Evolutionary conservation across 2,888 invertebrate genomes (phyloP).

Genomic region (Caenorhabditis macrosperma): DNA sequence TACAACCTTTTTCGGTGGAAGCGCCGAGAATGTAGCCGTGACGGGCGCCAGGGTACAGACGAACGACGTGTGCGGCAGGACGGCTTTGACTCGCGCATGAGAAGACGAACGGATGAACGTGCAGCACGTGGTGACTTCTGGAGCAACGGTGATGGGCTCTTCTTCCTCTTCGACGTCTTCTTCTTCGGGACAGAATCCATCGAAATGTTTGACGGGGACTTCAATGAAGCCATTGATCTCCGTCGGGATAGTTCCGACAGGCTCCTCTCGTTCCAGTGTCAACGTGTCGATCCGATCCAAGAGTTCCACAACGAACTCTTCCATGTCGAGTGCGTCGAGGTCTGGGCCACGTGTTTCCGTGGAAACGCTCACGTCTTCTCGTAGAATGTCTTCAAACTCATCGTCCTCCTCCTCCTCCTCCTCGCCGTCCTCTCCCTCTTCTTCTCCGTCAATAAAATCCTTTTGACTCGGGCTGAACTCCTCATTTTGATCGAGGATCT

Average conservation of each 20-base stretch:
- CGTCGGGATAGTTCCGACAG: no score
- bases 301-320: neutral
- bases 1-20: conserved; percentile 32
- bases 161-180: neutral
- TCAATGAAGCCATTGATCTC: neutral
- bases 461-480: conserved; percentile 50
- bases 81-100: conserved; percentile 16
- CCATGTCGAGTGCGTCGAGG: neutral
- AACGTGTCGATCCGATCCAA: neutral
- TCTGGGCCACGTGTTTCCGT: no score
- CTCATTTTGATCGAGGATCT: conserved; percentile 51
- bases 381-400: neutral
- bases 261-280: no score
- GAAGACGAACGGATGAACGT: conserved; percentile 45
- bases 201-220: neutral
- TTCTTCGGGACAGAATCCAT: neutral
- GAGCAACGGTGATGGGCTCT: neutral
- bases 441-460: conserved; percentile 31
- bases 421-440: conserved; percentile 25
- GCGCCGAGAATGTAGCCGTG: conserved; percentile 40
- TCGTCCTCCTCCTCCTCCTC: conserved; percentile 3
- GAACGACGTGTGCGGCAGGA: conserved; percentile 23
- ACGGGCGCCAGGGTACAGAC: conserved; percentile 44
- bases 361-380: no score
- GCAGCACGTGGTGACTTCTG: conserved; percentile 23